Base-by-base conservation (phyloP, 2,888 invertebrate genomes). In the Dascillus cervinus region DNA sequence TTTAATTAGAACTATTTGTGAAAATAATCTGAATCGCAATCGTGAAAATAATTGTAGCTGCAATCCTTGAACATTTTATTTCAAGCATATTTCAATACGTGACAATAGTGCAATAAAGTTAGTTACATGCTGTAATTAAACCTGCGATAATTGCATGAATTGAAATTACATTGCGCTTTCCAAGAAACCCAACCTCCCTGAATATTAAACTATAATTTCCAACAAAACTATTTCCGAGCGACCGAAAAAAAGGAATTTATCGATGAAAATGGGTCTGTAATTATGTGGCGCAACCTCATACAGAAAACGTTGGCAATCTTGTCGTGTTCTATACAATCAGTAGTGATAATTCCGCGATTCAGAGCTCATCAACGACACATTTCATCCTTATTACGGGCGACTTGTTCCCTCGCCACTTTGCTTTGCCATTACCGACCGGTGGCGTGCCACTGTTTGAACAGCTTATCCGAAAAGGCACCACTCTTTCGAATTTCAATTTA, bases 311-410 rank as follows among this genome's bases (percentile, higher is more conserved):
- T 32, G 32, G 25, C 26, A 27, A 39, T 14, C 28, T 32, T 37
- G 34, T 39, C 32, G 34, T 34, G 45, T 49, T 52, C 52, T 55
- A 57, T 56, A 58, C 53, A 55, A 59, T 60, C 61, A 60, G 55
- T 50, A 50, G 55, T 54, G 60, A 61, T 62, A 62, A 63, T 62
- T 62, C 55, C 51, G 58, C 63, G 57, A 64, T 64, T 64, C 63
- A 64, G 53, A 56, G 56, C 58, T 64, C 62, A 64, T 64, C 63
- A 64, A 55, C 56, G 55, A 56, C 60, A 60, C 59, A 55, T 62
- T 63, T 61, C 58, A 60, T 57, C 58, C 58, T 58, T 61, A 59
- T 62, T 62, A 58, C 58, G 51, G 48, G 44, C 52, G 53, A 55
- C 61, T 60, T 60, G 62, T 61, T 62, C 60, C 49, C 45, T 42